phyloP scores from a whole-genome alignment of 2,888 invertebrate species.

The Aphodius granarius region DNA sequence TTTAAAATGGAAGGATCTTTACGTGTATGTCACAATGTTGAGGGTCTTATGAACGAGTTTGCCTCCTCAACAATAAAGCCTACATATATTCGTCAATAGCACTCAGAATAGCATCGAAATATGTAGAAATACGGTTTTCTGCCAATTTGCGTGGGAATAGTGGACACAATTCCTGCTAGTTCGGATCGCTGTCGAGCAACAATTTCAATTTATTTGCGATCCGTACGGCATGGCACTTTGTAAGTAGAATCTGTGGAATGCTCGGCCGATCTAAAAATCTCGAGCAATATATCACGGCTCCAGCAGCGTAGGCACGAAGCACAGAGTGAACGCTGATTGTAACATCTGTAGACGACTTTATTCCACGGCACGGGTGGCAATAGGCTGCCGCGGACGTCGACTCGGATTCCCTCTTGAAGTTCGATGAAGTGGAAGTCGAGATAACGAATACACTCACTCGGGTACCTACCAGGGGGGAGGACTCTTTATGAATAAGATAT shows the following conservation, averaged over 20 bases:
- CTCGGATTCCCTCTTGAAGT: conserved; percentile 15
- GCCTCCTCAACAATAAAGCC: background rate
- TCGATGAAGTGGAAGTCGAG: conserved; percentile 28
- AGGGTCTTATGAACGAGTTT: too few relatives aligned
- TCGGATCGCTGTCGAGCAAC: background rate
- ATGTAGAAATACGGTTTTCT: background rate
- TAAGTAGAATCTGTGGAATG: background rate
- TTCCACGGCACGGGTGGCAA: background rate
- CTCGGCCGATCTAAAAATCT: background rate
- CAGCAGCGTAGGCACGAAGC: background rate
- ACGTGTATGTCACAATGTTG: too few relatives aligned
- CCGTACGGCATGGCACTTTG: background rate
- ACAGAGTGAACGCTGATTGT: background rate
- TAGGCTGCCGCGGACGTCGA: conserved; percentile 2
- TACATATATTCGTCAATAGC: background rate
- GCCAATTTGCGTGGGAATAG: background rate
- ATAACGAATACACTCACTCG: conserved; percentile 23
- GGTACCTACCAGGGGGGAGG: background rate
- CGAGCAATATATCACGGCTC: background rate
- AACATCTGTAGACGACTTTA: conserved; percentile 12
- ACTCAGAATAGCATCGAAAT: background rate
- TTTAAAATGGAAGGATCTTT: too few relatives aligned
- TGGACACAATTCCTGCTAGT: background rate
- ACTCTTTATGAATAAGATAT: background rate
- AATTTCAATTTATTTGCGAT: background rate